Evolutionary conservation across 2,113 vertebrate species (phyloP).

Genomic region (Neodon shergylaensis): DNA sequence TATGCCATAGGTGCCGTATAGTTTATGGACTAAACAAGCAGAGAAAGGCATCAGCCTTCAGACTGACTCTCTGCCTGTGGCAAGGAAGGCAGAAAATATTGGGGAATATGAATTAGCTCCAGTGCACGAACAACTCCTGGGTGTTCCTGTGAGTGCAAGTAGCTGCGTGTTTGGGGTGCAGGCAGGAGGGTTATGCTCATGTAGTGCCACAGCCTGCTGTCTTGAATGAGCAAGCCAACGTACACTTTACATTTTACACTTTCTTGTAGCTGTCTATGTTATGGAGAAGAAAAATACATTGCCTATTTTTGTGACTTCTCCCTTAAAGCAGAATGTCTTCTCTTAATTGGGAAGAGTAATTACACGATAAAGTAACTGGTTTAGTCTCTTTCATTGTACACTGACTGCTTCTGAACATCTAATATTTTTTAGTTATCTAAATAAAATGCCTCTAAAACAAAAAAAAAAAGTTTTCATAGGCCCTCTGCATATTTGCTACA

Average conservation of each 20-base stretch:
- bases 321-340: constrained; percentile 77
- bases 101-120: constrained; percentile 73
- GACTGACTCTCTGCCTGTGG: constrained; percentile 80
- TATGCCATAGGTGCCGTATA: constrained; percentile 55
- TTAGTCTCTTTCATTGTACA: constrained; percentile 85
- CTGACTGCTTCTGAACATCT: constrained; percentile 82
- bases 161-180: constrained; percentile 71
- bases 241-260: constrained; percentile 82
- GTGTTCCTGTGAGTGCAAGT: constrained; percentile 78
- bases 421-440: constrained; percentile 89
- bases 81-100: constrained; percentile 83
- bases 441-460: constrained; percentile 88
- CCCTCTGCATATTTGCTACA: too few species aligned
- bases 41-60: constrained; percentile 82
- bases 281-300: constrained; percentile 81
- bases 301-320: constrained; percentile 80
- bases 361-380: constrained; percentile 83
- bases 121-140: constrained; percentile 78
- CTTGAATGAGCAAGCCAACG: constrained; percentile 84
- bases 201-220: constrained; percentile 88
- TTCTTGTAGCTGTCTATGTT: constrained; percentile 85
- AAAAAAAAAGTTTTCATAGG: neutral
- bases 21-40: constrained; percentile 80
- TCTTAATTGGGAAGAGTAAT: constrained; percentile 78
- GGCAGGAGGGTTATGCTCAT: constrained; percentile 86